Conservation (phyloP, 2,113 vertebrate species). For the Pavo muticus region DNA sequence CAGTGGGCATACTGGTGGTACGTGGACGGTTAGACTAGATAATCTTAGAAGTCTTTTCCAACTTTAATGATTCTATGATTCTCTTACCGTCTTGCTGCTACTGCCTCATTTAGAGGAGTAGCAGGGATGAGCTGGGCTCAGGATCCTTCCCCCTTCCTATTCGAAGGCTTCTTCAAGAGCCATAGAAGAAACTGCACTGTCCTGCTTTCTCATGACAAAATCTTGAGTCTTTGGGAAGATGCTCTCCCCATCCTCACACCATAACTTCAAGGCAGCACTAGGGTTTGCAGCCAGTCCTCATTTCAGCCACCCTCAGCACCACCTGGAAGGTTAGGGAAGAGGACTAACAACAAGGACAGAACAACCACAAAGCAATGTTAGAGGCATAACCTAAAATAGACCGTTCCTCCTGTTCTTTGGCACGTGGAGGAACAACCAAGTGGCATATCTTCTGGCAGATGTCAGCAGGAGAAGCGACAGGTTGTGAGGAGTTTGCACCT, state of each 20-base stretch:
- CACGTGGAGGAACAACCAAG: not conserved
- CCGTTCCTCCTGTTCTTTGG: not conserved
- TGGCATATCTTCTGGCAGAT: not conserved
- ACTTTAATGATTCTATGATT: not conserved
- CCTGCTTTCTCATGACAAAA: not conserved
- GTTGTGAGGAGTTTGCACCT: not conserved
- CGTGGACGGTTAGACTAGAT: too few species aligned
- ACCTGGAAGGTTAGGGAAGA: not conserved
- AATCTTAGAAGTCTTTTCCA: too few species aligned
- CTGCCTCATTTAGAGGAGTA: not conserved
- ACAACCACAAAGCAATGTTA: not conserved
- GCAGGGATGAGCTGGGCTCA: not conserved
- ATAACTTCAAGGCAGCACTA: not conserved
- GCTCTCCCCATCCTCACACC: accelerated
- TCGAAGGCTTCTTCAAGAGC: not conserved
- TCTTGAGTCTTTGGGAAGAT: not conserved
- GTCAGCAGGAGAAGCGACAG: not conserved
- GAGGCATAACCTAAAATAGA: not conserved
- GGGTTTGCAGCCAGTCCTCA: not conserved
- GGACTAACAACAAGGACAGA: not conserved
- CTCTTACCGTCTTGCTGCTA: not conserved
- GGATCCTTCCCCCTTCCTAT: not conserved
- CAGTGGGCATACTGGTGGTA: too few species aligned
- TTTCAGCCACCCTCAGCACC: not conserved
- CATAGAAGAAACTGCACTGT: not conserved